Conservation (phyloP, 1,140 invertebrate genomes). For the Bombus cullumanus region DNA sequence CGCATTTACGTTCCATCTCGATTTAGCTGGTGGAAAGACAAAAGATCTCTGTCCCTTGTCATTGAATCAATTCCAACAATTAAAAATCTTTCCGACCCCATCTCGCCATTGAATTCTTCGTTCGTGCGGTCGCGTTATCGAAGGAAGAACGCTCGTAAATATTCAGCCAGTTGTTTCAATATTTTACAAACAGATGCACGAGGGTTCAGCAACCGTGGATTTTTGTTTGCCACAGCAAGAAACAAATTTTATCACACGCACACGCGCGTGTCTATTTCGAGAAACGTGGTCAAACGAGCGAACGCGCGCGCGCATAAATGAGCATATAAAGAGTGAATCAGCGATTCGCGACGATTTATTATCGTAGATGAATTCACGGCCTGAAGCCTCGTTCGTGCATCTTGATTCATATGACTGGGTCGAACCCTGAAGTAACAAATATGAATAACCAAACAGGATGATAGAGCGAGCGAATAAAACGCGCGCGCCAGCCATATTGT, state of each 20-base stretch:
- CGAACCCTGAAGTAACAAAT: slow-evolving; percentile 56
- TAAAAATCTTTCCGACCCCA: neutral
- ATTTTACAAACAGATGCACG: slow-evolving; percentile 11
- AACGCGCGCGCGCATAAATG: slow-evolving; percentile 29
- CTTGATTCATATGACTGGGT: slow-evolving; percentile 54
- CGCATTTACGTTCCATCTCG: too few species aligned
- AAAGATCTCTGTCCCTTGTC: neutral
- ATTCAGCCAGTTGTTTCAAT: slow-evolving; percentile 38
- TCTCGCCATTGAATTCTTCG: neutral
- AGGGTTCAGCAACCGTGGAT: slow-evolving; percentile 26
- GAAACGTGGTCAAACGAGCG: slow-evolving; percentile 10
- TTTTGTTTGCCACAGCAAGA: slow-evolving; percentile 4
- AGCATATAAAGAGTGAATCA: slow-evolving; percentile 59
- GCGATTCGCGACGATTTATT: slow-evolving; percentile 62
- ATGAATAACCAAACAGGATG: slow-evolving; percentile 54
- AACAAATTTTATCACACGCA: slow-evolving; percentile 23
- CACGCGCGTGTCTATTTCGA: slow-evolving; percentile 39
- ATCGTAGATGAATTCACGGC: slow-evolving; percentile 52
- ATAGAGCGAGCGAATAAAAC: slow-evolving; percentile 51
- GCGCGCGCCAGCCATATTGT: slow-evolving; percentile 19
- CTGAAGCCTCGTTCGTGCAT: slow-evolving; percentile 31
- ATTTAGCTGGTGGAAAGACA: neutral
- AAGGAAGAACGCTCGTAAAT: neutral
- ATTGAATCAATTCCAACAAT: slow-evolving; percentile 6
- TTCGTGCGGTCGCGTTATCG: neutral